phyloP scores from a whole-genome alignment of 2,888 invertebrate species.

The Pseudolycoriella hygida region DNA sequence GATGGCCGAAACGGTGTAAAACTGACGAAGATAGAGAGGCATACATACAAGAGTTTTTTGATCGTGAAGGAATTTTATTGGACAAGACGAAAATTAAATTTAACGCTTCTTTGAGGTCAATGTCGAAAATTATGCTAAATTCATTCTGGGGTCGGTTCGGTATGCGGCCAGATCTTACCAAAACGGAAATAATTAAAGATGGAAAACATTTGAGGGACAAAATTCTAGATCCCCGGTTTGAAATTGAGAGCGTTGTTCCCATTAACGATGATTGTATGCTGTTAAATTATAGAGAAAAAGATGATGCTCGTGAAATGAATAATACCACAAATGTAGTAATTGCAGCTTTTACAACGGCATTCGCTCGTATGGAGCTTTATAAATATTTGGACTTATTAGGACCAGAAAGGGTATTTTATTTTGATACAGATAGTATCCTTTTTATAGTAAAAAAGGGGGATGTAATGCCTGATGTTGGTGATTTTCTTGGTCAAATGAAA shows the following conservation, averaged over 20 bases:
- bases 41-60: conserved; percentile 13
- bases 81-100: conserved; percentile 7
- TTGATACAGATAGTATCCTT: conserved; percentile 17
- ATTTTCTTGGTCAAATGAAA: conserved; percentile 20
- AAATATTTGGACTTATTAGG: conserved; percentile 17
- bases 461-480: conserved; percentile 15
- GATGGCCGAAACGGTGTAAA: conserved; percentile 12
- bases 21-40: conserved; percentile 10
- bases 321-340: conserved; percentile 17
- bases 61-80: conserved; percentile 13
- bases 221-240: conserved; percentile 11
- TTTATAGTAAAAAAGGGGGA: conserved; percentile 13
- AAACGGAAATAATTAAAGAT: conserved; percentile 9
- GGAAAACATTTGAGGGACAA: conserved; percentile 10
- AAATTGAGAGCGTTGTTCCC: conserved; percentile 10
- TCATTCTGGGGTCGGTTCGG: conserved; percentile 8
- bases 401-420: conserved; percentile 17
- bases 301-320: conserved; percentile 10
- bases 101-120: conserved; percentile 1
- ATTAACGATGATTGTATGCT: conserved; percentile 12
- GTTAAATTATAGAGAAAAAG: conserved; percentile 12
- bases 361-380: conserved; percentile 19
- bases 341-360: conserved; percentile 21
- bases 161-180: conserved; percentile 8
- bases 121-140: conserved; percentile 2